Evolutionary conservation across 2,888 invertebrate genomes (phyloP), one percentile per base, ranked within the genome.

Genomic region (Noctuana brunneofusca): DNA sequence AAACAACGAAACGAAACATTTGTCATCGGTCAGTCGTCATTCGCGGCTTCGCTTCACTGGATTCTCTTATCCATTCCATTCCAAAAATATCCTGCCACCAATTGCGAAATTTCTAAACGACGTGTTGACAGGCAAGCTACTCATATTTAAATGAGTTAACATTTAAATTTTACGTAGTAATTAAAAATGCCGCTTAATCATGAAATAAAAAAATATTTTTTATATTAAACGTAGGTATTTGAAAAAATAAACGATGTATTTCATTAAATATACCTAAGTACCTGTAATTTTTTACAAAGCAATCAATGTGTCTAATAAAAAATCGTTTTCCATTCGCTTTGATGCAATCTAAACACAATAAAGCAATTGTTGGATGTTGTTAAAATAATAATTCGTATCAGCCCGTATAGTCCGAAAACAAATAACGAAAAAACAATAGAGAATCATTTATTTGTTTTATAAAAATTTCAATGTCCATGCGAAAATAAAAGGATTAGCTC

Each of bases 1-100:
- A 38, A 50, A 58, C 50, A 58, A 38, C 64, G 55, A 35, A 32
- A 53, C 59, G 38, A 53, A 46, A 63, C 63, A 65, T 66, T 64
- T 65, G 60, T 67, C 67, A 63, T 64, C 64, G 60, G 57, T 38
- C 59, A 59, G 54, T 54, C 60, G 64, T 63, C 64, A 65, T 64
- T 65, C 54, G 60, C 60, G 54, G 63, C 57, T 64, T 64, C 46
- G 58, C 16, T 22, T 46, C 38, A 49, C 32, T 54, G 38, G 60
- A 54, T 60, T 50, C 58, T 60, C 32, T 48, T 60, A 54, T 54
- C 46, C 60, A 60, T 60, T 54, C 60, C 54, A 48, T 48, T 60
- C 60, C 54, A 54, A 60, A 56, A 52, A 63, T 63, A 58, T 63
- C 43, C 43, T 35, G 52, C 20, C 35, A 24, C 46, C 35, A 9